These are phyloP conservation scores for Saccopteryx bilineata DNA, from an alignment of 2,113 vertebrate species.

Conservation along the genomic window DNA sequence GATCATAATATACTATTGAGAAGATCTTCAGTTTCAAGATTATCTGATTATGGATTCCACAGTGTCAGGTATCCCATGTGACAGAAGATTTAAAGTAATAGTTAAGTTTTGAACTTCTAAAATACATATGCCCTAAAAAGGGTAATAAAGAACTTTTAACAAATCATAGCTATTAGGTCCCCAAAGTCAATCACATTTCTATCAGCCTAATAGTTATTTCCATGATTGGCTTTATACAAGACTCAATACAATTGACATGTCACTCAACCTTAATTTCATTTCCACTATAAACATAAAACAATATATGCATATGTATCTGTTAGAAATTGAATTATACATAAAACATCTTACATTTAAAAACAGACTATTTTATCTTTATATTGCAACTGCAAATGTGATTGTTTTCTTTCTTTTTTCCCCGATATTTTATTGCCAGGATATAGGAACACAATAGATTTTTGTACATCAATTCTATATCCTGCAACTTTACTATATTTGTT, in stretches of 20 bases:
- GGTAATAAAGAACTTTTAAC: background rate
- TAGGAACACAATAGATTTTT: background rate
- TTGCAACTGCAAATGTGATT: background rate
- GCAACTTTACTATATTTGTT: background rate
- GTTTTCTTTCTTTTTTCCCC: background rate
- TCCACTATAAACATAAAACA: slow-evolving; percentile 50
- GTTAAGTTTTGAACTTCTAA: slow-evolving; percentile 57
- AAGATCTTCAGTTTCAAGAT: slow-evolving; percentile 31
- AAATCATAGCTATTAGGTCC: background rate
- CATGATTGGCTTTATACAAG: background rate
- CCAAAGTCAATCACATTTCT: slow-evolving; percentile 47
- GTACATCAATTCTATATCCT: background rate
- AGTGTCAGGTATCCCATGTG: background rate
- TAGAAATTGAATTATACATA: slow-evolving; percentile 18
- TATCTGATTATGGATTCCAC: background rate
- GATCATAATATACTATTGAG: slow-evolving; percentile 22
- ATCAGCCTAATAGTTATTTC: background rate
- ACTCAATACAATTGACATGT: slow-evolving; percentile 18
- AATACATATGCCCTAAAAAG: slow-evolving; percentile 11
- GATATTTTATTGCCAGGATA: background rate
- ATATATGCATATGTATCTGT: background rate
- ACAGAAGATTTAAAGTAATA: slow-evolving; percentile 49
- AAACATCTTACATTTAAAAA: background rate
- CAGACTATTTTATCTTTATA: background rate
- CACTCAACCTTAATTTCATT: slow-evolving; percentile 51